Conservation (phyloP, 2,113 vertebrate genomes). For the Poecile atricapillus region DNA sequence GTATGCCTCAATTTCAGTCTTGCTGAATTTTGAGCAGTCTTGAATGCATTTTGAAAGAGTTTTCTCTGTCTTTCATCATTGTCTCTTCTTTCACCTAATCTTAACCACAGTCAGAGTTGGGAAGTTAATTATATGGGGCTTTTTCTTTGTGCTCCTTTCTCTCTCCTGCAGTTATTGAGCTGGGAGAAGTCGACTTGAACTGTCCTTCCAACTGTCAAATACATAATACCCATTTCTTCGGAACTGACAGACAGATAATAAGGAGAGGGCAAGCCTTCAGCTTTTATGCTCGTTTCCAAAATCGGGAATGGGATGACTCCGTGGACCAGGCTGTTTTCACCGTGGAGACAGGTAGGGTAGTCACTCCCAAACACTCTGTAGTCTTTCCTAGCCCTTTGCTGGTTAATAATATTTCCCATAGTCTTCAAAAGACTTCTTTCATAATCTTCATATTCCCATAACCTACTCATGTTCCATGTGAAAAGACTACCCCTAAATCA, state of each 20-base stretch:
- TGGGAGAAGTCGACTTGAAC: conserved; percentile 51
- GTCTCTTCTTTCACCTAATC: neutral
- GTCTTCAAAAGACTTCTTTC: neutral
- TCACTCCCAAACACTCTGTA: neutral
- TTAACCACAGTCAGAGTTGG: neutral
- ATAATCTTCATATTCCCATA: neutral
- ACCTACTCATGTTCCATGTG: neutral
- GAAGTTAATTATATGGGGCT: neutral
- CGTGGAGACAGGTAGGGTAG: conserved; percentile 50
- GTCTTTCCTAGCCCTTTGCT: neutral
- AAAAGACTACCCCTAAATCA: neutral
- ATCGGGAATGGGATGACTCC: conserved; percentile 39
- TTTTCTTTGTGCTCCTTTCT: neutral
- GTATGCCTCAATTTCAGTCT: neutral
- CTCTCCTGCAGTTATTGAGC: conserved; percentile 38
- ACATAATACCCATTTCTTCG: conserved; percentile 29
- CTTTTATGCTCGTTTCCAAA: conserved; percentile 52
- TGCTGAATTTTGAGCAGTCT: neutral
- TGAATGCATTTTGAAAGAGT: neutral
- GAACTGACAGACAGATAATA: conserved; percentile 46
- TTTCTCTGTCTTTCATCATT: neutral
- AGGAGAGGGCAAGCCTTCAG: conserved; percentile 47
- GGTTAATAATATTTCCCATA: neutral
- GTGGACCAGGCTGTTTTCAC: conserved; percentile 35
- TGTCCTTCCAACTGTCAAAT: conserved; percentile 54